phyloP scores from a whole-genome alignment of 2,888 invertebrate genomes.

The Salticus scenicus region DNA sequence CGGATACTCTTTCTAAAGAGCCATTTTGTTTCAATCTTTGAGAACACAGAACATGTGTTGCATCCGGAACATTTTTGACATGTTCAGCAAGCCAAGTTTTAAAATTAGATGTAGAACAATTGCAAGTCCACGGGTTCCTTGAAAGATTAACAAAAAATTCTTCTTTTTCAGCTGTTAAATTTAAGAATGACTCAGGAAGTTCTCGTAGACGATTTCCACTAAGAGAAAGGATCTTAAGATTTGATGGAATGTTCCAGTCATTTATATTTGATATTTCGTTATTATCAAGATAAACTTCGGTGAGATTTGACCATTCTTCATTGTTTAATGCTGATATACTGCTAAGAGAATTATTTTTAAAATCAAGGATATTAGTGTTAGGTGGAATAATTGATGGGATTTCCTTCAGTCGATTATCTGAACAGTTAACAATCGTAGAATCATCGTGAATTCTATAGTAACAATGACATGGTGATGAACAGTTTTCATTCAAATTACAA shows the following conservation, averaged over 20 bases:
- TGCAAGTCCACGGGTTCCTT: constrained; percentile 71
- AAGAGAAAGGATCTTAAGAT: constrained; percentile 58
- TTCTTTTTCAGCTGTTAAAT: constrained; percentile 20
- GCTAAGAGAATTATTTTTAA: constrained; percentile 40
- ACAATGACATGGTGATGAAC: constrained; percentile 60
- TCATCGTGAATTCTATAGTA: constrained; percentile 48
- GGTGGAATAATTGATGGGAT: constrained; percentile 43
- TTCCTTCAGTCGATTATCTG: constrained; percentile 22
- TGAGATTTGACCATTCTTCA: constrained; percentile 51
- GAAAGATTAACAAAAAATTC: constrained; percentile 51
- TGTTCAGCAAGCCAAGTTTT: constrained; percentile 71
- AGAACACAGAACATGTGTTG: constrained; percentile 47
- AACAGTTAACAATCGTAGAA: constrained; percentile 55
- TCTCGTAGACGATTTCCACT: constrained; percentile 61
- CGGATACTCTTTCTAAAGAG: constrained; percentile 10
- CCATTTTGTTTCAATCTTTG: constrained; percentile 48
- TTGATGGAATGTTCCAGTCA: constrained; percentile 44
- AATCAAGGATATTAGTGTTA: constrained; percentile 48
- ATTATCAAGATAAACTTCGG: constrained; percentile 69
- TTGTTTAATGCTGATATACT: constrained; percentile 42
- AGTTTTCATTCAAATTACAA: constrained; percentile 58
- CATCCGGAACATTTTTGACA: constrained; percentile 58
- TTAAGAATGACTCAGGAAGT: constrained; percentile 62
- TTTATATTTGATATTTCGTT: constrained; percentile 61
- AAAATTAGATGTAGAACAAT: constrained; percentile 69